Conservation (phyloP, 2,113 vertebrate species). For the Ochotona curzoniae region DNA sequence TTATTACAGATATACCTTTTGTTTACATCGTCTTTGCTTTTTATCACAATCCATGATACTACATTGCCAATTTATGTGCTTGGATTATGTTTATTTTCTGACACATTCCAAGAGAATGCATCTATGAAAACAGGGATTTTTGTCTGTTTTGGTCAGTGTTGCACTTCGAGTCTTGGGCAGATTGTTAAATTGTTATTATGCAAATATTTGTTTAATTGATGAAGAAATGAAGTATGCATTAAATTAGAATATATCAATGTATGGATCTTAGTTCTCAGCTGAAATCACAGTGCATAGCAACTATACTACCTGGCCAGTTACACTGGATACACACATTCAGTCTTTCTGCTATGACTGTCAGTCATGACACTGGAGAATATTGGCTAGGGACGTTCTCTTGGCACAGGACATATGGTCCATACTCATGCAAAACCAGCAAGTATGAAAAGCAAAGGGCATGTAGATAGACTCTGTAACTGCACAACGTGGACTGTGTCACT, state of each 20-base stretch:
- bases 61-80: neutral
- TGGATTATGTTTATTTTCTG: neutral
- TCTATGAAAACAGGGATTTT: neutral
- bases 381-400: neutral
- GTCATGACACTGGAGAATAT: neutral
- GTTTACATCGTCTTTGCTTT: neutral
- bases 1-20: neutral
- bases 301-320: neutral
- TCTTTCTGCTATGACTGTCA: neutral
- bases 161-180: neutral
- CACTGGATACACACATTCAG: neutral
- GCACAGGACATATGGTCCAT: no score
- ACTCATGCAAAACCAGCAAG: neutral
- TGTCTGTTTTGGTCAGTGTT: neutral
- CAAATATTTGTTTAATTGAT: neutral
- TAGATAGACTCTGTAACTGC: neutral
- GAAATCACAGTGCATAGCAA: neutral
- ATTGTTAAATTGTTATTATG: neutral
- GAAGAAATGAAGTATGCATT: neutral
- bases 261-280: neutral
- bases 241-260: neutral
- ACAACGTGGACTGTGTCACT: neutral
- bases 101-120: neutral
- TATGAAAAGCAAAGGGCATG: neutral
- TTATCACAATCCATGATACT: neutral